Evolutionary conservation across 2,113 vertebrate genomes (phyloP).

Genomic region (Poeciliopsis occidentalis): DNA sequence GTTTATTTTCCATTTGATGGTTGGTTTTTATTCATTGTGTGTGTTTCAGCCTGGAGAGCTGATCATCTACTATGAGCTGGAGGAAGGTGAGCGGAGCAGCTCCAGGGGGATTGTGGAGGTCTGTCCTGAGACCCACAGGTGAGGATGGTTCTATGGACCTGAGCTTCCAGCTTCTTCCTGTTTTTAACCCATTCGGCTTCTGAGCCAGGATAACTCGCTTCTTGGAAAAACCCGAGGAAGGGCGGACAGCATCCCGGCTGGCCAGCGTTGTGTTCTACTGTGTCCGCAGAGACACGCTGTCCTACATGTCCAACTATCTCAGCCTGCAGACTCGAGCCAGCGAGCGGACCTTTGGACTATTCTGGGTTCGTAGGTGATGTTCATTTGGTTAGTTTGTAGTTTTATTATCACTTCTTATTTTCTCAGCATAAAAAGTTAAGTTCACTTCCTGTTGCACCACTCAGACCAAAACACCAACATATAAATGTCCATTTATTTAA

Average conservation of each 20-base stretch:
- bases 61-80: conserved; percentile 84
- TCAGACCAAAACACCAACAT: too few relatives aligned
- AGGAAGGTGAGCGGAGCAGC: conserved; percentile 78
- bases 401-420: not conserved
- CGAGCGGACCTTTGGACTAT: conserved; percentile 76
- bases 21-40: not conserved
- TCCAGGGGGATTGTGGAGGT: conserved; percentile 85
- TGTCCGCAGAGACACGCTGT: conserved; percentile 71
- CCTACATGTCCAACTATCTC: conserved; percentile 76
- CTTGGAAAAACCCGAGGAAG: conserved; percentile 79
- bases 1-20: too few relatives aligned
- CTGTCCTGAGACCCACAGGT: conserved; percentile 81
- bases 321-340: conserved; percentile 53
- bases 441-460: not conserved
- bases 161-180: too few relatives aligned
- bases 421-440: not conserved
- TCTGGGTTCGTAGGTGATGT: conserved; percentile 76
- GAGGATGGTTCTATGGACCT: not conserved
- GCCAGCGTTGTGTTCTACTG: conserved; percentile 88
- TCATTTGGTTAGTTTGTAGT: not conserved
- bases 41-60: conserved; percentile 80
- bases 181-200: not conserved
- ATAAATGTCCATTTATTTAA: too few relatives aligned
- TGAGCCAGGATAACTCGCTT: conserved; percentile 77
- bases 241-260: conserved; percentile 74